Conservation (phyloP, 2,113 vertebrate genomes). For the Bungarus multicinctus region DNA sequence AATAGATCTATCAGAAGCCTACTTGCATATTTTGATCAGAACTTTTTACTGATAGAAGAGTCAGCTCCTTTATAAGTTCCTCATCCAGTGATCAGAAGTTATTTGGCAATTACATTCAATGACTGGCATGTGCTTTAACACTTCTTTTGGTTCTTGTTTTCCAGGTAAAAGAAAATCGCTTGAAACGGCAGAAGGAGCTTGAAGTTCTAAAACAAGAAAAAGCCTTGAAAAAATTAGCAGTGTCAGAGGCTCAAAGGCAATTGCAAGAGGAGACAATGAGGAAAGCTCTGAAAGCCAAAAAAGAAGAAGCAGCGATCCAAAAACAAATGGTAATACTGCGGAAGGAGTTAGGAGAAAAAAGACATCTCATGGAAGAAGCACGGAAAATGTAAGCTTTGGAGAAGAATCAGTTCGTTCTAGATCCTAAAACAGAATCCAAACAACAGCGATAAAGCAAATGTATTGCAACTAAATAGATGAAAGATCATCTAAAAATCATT, state of each 20-base stretch:
- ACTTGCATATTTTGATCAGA: neutral
- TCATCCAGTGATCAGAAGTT: neutral
- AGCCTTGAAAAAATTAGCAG: slow-evolving; percentile 64
- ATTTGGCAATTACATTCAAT: neutral
- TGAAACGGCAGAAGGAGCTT: slow-evolving; percentile 72
- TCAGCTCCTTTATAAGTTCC: neutral
- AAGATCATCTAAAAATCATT: neutral
- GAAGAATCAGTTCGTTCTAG: neutral
- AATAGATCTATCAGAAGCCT: neutral
- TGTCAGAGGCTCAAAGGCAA: slow-evolving; percentile 73
- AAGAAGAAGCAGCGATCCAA: slow-evolving; percentile 80
- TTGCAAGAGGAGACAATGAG: slow-evolving; percentile 72
- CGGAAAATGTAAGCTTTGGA: slow-evolving; percentile 71
- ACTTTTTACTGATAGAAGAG: neutral
- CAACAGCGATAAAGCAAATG: neutral
- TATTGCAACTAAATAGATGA: neutral
- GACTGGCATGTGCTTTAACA: neutral
- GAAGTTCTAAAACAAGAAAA: slow-evolving; percentile 70
- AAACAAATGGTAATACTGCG: slow-evolving; percentile 84
- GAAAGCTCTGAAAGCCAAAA: slow-evolving; percentile 72
- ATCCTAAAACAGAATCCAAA: neutral
- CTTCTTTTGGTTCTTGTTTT: slow-evolving; percentile 7
- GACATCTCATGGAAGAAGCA: slow-evolving; percentile 64
- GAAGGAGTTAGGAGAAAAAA: slow-evolving; percentile 81
- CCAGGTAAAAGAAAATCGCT: slow-evolving; percentile 86